Evolutionary conservation across 2,113 vertebrate genomes (phyloP), one percentile per base, ranked within the genome.

Genomic region (Eretmochelys imbricata): DNA sequence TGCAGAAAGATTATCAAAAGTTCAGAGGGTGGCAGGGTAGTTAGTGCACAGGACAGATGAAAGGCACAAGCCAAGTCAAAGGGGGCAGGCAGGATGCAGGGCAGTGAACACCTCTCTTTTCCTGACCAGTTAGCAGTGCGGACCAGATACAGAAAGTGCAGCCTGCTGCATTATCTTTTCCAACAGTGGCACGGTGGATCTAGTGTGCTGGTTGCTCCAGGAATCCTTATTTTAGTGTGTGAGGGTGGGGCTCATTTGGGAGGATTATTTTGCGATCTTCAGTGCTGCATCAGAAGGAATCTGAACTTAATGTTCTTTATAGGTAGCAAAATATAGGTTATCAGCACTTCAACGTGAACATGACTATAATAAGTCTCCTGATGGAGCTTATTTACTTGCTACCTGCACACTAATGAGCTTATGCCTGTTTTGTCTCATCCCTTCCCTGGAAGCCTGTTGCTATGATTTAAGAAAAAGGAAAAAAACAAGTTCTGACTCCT

Each of bases 321-420:
- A 94, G 96, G 88, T 25, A 89, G 48, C 81, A 96, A 97, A 96
- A 93, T 75, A 38, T 6, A 79, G 90, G 85, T 85, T 97, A 85
- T 93, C 94, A 95, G 89, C 83, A 65, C 89, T 84, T 94, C 27
- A 4, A 51, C 22, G 31, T 84, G 54, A 96, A 54, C 69, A 93
- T 75, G 91, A 59, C 72, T 53, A 91, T 53, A 85, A 75, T 79
- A 72, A 94, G 75, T 93, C 75, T 85, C 91, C 91, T 86, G 83
- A 38, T 84, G 96, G 89, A 91, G 42, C 85, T 90, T 95, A 54
- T 85, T 94, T 89, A 85, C 83, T 9, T 72, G 95, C 85, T 85
- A 91, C 75, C 72, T 78, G 82, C 24, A 10, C 38, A 46, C 42
- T 82, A 91, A 50, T 48, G 79, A 4, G 4, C 22, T 55, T 90